Base-by-base conservation (phyloP, 2,797 vertebrate genomes). In the Vespertilio murinus region DNA sequence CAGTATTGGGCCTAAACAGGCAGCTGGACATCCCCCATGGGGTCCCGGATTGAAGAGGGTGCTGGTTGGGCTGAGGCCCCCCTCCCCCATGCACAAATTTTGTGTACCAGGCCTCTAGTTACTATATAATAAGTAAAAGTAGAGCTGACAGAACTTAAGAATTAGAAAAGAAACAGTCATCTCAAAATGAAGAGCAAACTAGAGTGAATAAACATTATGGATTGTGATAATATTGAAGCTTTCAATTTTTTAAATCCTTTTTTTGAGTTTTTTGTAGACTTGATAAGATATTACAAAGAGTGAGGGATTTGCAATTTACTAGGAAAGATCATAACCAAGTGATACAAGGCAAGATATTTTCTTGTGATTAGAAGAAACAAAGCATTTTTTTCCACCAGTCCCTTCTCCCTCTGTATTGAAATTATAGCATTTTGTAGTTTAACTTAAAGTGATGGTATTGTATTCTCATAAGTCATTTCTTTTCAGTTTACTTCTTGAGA, bases 351-450 rank as follows among this genome's bases (percentile, higher is more conserved):
- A 82, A 85, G 10, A 30, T 90, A 65, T 90, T 95, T 33, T 87
- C 56, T 67, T 92, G 59, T 75, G 64, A 86, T 69, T 74, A 95
- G 59, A 92, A 87, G 59, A 54, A 91, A 79, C 42, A 92, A 92
- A 92, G 33, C 22, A 6, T 67, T 75, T 88, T 78, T 94, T 75
- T 88, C 94, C 11, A 54, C 14, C 47, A 69, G 52, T 77, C 11
- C 8, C n/a, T 40, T 69, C 20, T 71, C 47, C 6, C 64, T 82
- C 6, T 64, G 23, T 54, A 45, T 56, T 87, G 71, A 35, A 30
- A 65, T 93, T 86, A 40, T 14, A 33, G 59, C 30, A 74, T 92
- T 94, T 74, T 40, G 42, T 33, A 87, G 71, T 81, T 73, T 83
- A 90, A 78, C 56, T 61, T 22, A 35, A 28, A 78, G 2, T 56